Percentiles rank a stretch among this genome's conserved stretches.
phyloP scores from a whole-genome alignment of 1,140 invertebrate species.

The Sipha flava region DNA sequence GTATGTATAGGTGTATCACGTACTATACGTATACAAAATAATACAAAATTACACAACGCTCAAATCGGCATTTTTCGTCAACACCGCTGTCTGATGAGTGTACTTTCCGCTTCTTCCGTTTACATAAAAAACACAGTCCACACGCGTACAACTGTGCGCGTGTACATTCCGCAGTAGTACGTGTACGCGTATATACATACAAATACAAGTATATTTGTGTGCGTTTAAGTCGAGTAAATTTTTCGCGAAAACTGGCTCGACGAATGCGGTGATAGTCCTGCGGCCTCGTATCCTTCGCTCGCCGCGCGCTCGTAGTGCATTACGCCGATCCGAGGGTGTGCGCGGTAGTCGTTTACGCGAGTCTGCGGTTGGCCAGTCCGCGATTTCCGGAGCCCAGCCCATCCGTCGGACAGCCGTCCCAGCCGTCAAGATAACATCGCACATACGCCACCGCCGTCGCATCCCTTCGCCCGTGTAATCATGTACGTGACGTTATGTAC shows the following conservation, averaged over 20 bases:
- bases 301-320: neutral
- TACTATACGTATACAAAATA: too few relatives aligned
- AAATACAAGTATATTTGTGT: too few relatives aligned
- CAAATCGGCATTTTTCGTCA: constrained; percentile 3
- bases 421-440: neutral
- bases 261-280: too few relatives aligned
- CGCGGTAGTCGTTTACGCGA: neutral
- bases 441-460: neutral
- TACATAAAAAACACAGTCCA: too few relatives aligned
- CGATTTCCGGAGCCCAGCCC: neutral
- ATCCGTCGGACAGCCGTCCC: neutral
- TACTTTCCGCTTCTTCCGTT: too few relatives aligned
- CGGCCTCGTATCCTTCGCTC: neutral
- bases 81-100: too few relatives aligned
- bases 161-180: too few relatives aligned
- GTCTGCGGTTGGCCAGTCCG: neutral
- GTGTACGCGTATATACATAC: too few relatives aligned
- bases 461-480: neutral
- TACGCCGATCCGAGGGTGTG: neutral
- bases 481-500: neutral
- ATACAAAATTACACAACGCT: too few relatives aligned
- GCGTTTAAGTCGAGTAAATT: neutral
- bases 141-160: too few relatives aligned
- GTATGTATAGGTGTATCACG: too few relatives aligned
- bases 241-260: neutral